Evolutionary conservation across 2,113 vertebrate genomes (phyloP), one percentile per base, ranked within the genome.

Genomic region (Elachura formosa): DNA sequence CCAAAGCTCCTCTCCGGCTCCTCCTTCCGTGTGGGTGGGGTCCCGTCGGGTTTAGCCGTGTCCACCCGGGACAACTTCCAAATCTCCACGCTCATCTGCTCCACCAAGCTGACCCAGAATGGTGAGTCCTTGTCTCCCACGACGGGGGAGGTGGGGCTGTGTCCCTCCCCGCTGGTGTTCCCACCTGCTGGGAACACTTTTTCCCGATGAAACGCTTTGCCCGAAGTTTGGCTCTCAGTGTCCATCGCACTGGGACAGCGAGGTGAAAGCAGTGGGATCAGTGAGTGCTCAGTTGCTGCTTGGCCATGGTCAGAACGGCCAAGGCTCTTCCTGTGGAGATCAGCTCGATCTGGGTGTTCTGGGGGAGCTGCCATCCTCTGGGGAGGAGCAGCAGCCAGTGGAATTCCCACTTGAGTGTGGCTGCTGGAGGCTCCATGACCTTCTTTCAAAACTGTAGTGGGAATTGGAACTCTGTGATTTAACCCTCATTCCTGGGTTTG

Each of bases 31-130:
- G 6, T 83, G 16, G 84, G 84, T 1, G 77, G 93, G 1, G 8
- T 68, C 22, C 0, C 24, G 0, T 6, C 86, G 0, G 33, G 24
- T 5, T 46, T 96, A 2, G 25, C 49, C 0, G 13, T 56, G 49
- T 92, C 93, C 1, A 5, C 72, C 29, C 90, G 96, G 34, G 97
- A 97, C 93, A 96, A 62, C 92, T 97, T 97, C 84, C 96, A 96
- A 8, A 97, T 97, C 86, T 94, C 96, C 2, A 97, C 95, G 0
- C 93, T 97, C 0, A 20, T 96, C 91, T 97, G 97, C 89, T 97
- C 97, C 67, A 97, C 97, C 1, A 97, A 97, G 84, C 93, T 97
- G 83, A 97, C 97, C 13, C 97, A 97, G 96, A 97, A 97, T 0
- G 95, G 97, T 97, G 84, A 90, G 94, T 68, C 8, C 48, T 16